A percentile compares a stretch with the other conserved stretches of the same genome.
phyloP scores from a whole-genome alignment of 1,140 invertebrate species.

The Drosophila bipectinata region DNA sequence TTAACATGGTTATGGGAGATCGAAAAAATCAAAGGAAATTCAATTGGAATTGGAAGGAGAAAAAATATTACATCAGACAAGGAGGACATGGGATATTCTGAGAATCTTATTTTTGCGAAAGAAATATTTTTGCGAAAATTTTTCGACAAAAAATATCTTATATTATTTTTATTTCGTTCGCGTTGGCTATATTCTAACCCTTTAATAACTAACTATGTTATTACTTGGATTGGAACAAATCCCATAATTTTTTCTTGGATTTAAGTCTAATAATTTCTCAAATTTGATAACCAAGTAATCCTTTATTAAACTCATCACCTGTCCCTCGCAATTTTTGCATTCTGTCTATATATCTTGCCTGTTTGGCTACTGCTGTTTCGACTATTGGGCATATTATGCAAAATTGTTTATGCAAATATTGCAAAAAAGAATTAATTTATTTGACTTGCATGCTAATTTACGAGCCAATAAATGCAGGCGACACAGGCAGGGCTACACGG shows the following conservation, averaged over 20 bases:
- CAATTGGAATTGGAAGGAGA: neutral
- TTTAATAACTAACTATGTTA: neutral
- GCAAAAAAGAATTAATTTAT: constrained; percentile 82
- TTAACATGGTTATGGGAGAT: neutral
- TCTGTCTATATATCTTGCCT: constrained; percentile 37
- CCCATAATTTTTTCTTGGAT: too few relatives aligned
- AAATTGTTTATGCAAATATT: constrained; percentile 82
- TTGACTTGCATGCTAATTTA: constrained; percentile 81
- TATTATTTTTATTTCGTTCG: too few relatives aligned
- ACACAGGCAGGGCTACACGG: constrained; percentile 6
- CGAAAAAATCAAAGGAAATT: neutral
- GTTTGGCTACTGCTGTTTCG: constrained; percentile 41
- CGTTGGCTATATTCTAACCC: too few relatives aligned
- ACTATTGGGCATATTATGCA: constrained; percentile 78
- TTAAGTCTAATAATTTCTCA: neutral
- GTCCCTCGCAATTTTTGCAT: constrained; percentile 17
- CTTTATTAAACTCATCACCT: neutral
- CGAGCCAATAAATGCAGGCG: constrained; percentile 74
- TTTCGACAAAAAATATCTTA: too few relatives aligned
- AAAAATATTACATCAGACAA: neutral
- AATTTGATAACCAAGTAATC: neutral
- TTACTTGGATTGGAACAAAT: neutral
- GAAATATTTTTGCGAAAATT: neutral
- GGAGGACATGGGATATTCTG: neutral
- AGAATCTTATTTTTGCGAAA: too few relatives aligned